Percentiles rank a stretch among this genome's conserved stretches.
These are phyloP conservation scores for Leucophenga varia DNA, from an alignment of 1,140 invertebrate genomes.

Conservation along the genomic window DNA sequence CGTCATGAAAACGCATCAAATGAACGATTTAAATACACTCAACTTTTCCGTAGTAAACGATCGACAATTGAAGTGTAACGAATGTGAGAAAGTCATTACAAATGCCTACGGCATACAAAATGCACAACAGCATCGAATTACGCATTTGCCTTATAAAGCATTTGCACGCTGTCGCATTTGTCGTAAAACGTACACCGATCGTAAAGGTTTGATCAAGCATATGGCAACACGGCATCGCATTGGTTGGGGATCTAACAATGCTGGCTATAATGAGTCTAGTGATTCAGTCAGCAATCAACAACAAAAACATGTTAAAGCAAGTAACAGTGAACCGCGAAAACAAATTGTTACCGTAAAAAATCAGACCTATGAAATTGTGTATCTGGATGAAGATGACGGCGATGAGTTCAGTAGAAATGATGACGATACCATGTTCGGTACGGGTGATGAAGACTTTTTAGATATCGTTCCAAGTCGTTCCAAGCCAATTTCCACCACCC, in stretches of 20 bases:
- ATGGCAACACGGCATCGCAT: conserved; percentile 40
- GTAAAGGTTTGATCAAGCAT: conserved; percentile 47
- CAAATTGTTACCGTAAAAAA: conserved; percentile 40
- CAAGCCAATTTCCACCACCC: background rate
- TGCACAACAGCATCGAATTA: conserved; percentile 48
- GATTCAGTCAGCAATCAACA: background rate
- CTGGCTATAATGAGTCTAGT: background rate
- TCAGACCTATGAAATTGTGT: conserved; percentile 45
- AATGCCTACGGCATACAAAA: conserved; percentile 53
- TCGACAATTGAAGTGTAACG: conserved; percentile 38
- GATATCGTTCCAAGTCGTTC: background rate
- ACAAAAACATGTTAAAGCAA: too few relatives aligned
- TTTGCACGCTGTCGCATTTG: conserved; percentile 45
- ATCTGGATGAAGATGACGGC: conserved; percentile 41
- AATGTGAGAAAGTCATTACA: conserved; percentile 49
- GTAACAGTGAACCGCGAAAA: conserved; percentile 24
- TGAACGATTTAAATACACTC: conserved; percentile 40
- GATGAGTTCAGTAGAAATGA: conserved; percentile 46
- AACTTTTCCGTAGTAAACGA: conserved; percentile 45
- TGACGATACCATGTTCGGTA: conserved; percentile 22
- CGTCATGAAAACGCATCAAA: conserved; percentile 36
- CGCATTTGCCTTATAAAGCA: conserved; percentile 44
- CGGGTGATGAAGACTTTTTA: background rate
- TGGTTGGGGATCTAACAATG: conserved; percentile 23
- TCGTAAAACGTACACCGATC: conserved; percentile 44